Evolutionary conservation across 2,888 invertebrate genomes (phyloP), one percentile per base, ranked within the genome.

Genomic region (Polietes domitor): DNA sequence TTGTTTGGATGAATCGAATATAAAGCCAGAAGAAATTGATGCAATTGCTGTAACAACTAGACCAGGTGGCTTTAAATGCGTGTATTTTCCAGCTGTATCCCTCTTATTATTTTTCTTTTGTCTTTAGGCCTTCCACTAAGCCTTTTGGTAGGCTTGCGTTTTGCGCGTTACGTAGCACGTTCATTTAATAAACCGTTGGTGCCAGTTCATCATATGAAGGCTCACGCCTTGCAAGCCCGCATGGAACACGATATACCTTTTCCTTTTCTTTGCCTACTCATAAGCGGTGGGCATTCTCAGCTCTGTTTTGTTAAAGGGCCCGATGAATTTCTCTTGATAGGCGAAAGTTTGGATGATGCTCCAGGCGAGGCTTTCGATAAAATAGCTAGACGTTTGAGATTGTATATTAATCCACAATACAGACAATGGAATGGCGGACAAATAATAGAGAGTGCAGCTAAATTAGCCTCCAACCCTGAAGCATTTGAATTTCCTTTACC

Each of bases 171-270:
- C 89, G 91, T 98, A 70, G 95, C 96, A 21, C 93, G 93, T 86
- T 92, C 93, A 74, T 93, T 94, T 85, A 92, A 93, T 0, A 97
- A 96, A 91, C 98, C 98, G 0, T 93, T 99, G 85, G 97, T 99
- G 90, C 98, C 99, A 0, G 96, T 99, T 81, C 99, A 99, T 93
- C 99, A 99, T 89, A 99, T 99, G 99, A 96, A 99, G 93, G 99
- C 99, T 1, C 99, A 99, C 93, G 98, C 99, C 4, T 93, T 99
- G 79, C 97, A 97, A 19, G 96, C 95, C 24, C 94, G 98, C 90
- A 95, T 98, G 95, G 93, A 94, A 19, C 91, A 95, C 79, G 92
- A 94, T 87, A 89, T 94, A 86, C 93, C 95, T 78, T 98, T 96
- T 93, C 99, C 99, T 26, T 99, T 96, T 92, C 92, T 99, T 80